Evolutionary conservation across 2,113 vertebrate genomes (phyloP).

Genomic region (Phainopepla nitens): DNA sequence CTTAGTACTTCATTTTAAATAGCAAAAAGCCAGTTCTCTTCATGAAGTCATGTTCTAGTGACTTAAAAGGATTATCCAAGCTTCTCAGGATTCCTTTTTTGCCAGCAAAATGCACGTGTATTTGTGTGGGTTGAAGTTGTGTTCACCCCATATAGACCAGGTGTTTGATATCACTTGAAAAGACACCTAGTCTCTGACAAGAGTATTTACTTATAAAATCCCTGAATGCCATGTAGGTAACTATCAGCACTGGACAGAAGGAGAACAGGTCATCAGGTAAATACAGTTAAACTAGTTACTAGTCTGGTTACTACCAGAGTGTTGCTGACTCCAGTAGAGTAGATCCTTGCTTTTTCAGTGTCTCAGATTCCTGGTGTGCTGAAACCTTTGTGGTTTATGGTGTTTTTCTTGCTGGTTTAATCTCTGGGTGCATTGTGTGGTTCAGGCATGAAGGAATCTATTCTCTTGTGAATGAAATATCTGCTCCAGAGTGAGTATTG

Average conservation of each 20-base stretch:
- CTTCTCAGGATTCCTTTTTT: not conserved
- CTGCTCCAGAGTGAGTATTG: not conserved
- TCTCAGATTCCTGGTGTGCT: not conserved
- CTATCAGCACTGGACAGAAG: not conserved
- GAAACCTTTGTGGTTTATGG: not conserved
- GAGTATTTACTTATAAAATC: not conserved
- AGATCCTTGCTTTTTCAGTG: not conserved
- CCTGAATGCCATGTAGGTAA: not conserved
- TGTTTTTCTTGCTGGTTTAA: not conserved
- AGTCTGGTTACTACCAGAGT: not conserved
- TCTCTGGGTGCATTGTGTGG: not conserved
- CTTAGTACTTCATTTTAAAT: not conserved
- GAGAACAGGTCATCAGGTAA: not conserved
- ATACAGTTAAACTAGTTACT: not conserved
- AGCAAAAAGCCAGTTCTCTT: not conserved
- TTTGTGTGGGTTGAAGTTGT: not conserved
- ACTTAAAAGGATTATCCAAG: not conserved
- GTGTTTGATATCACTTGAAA: not conserved
- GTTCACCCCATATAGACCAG: not conserved
- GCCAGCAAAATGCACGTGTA: fast-evolving
- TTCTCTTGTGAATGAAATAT: not conserved
- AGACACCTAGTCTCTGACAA: too few species aligned
- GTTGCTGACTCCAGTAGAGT: not conserved
- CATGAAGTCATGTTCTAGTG: not conserved
- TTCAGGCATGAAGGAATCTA: not conserved